Conservation (phyloP, 2,797 vertebrate genomes). For the Phyllotis vaccarum region DNA sequence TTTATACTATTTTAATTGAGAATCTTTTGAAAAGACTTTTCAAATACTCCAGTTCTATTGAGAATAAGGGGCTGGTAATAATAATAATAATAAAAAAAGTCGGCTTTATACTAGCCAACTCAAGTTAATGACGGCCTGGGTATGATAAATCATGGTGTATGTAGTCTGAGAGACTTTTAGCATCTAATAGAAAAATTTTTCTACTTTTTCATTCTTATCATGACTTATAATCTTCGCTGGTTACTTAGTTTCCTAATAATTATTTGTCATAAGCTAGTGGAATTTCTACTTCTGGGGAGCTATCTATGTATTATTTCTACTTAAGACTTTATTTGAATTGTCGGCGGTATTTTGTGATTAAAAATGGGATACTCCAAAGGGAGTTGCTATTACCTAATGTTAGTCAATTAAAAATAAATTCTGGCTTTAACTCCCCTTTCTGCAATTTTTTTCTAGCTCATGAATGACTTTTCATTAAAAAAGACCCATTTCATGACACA, state of each 20-base stretch:
- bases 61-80: conserved; percentile 36
- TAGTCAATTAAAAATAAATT: conserved; percentile 69
- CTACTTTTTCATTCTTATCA: conserved; percentile 23
- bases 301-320: conserved; percentile 42
- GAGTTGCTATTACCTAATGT: conserved; percentile 55
- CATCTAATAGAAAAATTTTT: background rate
- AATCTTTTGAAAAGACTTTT: background rate
- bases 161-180: conserved; percentile 1
- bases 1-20: background rate
- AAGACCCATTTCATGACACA: conserved; percentile 61
- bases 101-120: conserved; percentile 14
- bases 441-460: conserved; percentile 46
- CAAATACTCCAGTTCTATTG: conserved; percentile 34
- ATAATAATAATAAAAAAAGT: conserved; percentile 51
- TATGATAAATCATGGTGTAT: background rate
- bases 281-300: conserved; percentile 1
- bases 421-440: conserved; percentile 50
- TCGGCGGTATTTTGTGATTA: conserved; percentile 34
- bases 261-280: background rate
- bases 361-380: conserved; percentile 39
- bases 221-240: conserved; percentile 28
- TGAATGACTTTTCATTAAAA: conserved; percentile 76
- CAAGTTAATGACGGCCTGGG: background rate
- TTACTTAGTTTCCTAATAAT: conserved; percentile 46
- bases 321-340: conserved; percentile 56